phyloP scores from a whole-genome alignment of 2,888 invertebrate genomes.

The Thymelicus lineola region DNA sequence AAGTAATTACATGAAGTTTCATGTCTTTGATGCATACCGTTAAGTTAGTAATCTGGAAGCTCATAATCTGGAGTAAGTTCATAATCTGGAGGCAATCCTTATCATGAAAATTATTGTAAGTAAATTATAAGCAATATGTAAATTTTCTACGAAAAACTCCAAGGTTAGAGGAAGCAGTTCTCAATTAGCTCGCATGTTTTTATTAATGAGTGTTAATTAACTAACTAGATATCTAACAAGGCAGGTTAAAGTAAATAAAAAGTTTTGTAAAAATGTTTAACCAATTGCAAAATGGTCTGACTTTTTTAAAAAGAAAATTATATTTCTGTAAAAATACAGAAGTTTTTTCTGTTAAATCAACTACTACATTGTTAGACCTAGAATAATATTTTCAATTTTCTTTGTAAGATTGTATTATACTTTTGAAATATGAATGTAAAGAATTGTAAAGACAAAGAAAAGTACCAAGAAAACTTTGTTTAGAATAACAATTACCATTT shows the following conservation, averaged over 20 bases:
- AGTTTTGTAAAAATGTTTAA: conserved; percentile 1
- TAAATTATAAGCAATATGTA: no score
- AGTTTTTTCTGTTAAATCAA: conserved; percentile 9
- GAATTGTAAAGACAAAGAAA: conserved; percentile 3
- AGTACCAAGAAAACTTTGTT: neutral
- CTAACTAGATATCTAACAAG: no score
- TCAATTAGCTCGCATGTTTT: no score
- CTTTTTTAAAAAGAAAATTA: conserved; percentile 13
- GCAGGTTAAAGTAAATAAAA: neutral
- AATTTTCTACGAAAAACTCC: no score
- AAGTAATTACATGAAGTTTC: no score
- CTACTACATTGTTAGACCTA: conserved; percentile 21
- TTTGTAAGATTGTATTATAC: conserved; percentile 24
- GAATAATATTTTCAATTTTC: conserved; percentile 18
- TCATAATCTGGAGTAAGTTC: no score
- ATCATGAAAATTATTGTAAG: no score
- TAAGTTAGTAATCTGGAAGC: no score
- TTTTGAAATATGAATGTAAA: conserved; percentile 2
- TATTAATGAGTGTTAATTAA: no score
- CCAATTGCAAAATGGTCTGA: conserved; percentile 2
- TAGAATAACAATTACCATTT: conserved; percentile 4
- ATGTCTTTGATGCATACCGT: no score
- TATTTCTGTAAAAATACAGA: conserved; percentile 16
- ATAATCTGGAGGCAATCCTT: no score
- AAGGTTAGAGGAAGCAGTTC: no score